A percentile compares a stretch with the other conserved stretches of the same genome.
Conservation (phyloP, 2,888 invertebrate genomes). For the Idaea dimidiata region DNA sequence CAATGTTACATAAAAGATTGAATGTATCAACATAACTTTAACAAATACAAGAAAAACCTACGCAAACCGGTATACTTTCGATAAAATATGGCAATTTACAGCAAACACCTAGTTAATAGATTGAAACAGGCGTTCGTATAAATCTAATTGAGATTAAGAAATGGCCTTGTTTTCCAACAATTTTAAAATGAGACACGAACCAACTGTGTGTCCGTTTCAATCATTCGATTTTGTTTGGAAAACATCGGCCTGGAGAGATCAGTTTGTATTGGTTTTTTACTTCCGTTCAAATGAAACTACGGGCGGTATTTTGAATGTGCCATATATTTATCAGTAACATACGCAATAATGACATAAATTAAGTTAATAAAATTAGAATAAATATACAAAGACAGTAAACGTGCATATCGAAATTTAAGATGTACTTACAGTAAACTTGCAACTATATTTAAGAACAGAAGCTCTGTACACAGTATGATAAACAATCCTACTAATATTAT, state of each 20-base stretch:
- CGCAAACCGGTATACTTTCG: slow-evolving; percentile 9
- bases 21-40: not conserved
- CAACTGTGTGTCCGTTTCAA: slow-evolving; percentile 10
- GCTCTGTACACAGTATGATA: not conserved
- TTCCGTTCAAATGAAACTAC: slow-evolving; percentile 57
- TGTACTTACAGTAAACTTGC: not conserved
- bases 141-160: slow-evolving; percentile 48
- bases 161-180: slow-evolving; percentile 42
- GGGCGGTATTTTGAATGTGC: slow-evolving; percentile 74
- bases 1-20: not conserved
- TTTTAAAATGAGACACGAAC: slow-evolving; percentile 30
- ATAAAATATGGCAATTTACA: slow-evolving; percentile 14
- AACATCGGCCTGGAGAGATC: slow-evolving; percentile 40
- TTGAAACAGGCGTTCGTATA: slow-evolving; percentile 50
- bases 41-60: not conserved
- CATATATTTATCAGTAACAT: slow-evolving; percentile 75
- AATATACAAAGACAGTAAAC: not conserved
- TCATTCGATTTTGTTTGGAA: not conserved
- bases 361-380: slow-evolving; percentile 57
- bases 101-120: slow-evolving; percentile 43
- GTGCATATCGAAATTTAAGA: not conserved
- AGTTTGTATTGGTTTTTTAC: slow-evolving; percentile 50
- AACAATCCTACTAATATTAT: not conserved
- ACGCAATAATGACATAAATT: slow-evolving; percentile 78
- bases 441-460: not conserved